Base-by-base conservation (phyloP, 2,888 invertebrate genomes). In the Caenorhabditis panamensis region DNA sequence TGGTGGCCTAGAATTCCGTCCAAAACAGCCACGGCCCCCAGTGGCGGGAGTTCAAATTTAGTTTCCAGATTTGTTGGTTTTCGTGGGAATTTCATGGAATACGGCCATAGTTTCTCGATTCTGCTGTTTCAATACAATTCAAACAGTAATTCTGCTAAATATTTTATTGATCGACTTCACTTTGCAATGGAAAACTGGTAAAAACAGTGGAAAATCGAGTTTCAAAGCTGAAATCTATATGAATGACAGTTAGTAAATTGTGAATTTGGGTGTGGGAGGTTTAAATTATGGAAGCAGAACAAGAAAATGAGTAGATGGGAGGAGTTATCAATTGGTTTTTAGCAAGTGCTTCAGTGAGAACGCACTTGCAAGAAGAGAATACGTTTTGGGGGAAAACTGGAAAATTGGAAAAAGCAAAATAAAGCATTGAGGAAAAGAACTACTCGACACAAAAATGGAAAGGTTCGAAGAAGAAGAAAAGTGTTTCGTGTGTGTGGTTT, bases 391-490 rank as follows among this genome's bases (percentile, higher is more conserved):
- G 41, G n/a, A 49, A 22, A 20, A 13, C 2, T 11, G 36, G 51
- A 24, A 28, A 18, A 51, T 3, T 20, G 11, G 63, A 49, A 49
- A 20, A 1, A 6, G 11, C 18, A 18, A 62, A 6, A 51, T 24
- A 16, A 18, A n/a, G 24, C 20, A 31, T 31, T 28, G 18, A 20
- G 31, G 31, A 44, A 22, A 47, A 44, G 44, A 37, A 54, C 67
- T 56, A 68, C 28, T 47, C 53, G 54, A 56, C 20, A n/a, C 18
- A 44, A 67, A 44, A 56, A 56, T 41, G 44, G 47, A 68, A 56
- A 54, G n/a, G n/a, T n/a, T 41, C 8, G 11, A 26, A 54, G 37
- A 36, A 58, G 16, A 61, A 63, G 20, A 58, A 58, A 18, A 8
- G 71, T 71, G 54, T 54, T 62, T n/a, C n/a, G n/a, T 31, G 54